Percentiles rank a stretch among this genome's conserved stretches.
Evolutionary conservation across 2,888 invertebrate genomes (phyloP).

Genomic region (Harpalus rubripes): DNA sequence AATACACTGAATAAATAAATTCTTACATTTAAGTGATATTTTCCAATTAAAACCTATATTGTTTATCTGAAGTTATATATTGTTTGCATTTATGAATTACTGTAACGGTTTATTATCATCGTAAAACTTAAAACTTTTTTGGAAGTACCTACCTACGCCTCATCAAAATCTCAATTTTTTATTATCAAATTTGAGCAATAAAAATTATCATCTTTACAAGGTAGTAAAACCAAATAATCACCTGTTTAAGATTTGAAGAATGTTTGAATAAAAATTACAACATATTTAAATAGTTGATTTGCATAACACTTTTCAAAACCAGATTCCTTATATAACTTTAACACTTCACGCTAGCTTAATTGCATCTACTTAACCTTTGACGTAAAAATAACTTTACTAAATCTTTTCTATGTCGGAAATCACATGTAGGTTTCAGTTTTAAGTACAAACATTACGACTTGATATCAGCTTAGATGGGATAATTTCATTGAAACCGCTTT

Average conservation of each 20-base stretch:
- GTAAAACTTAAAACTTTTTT: no score
- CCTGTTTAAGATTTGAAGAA: constrained; percentile 47
- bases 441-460: constrained; percentile 30
- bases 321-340: not conserved
- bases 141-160: no score
- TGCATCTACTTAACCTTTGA: not conserved
- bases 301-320: constrained; percentile 34
- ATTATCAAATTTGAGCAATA: constrained; percentile 30
- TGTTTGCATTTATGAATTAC: no score
- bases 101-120: no score
- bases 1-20: no score
- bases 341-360: constrained; percentile 29
- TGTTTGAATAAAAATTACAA: constrained; percentile 57
- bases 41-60: no score
- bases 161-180: not conserved
- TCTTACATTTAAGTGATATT: no score
- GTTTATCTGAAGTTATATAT: no score
- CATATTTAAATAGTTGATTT: constrained; percentile 51
- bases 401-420: constrained; percentile 4
- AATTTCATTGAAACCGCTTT: constrained; percentile 28
- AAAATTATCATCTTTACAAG: constrained; percentile 50
- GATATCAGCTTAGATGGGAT: constrained; percentile 1
- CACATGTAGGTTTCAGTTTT: constrained; percentile 2
- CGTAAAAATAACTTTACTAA: constrained; percentile 1
- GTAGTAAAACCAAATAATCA: constrained; percentile 55